Evolutionary conservation across 1,140 invertebrate species (phyloP), one percentile per base, ranked within the genome.

Genomic region (Pemphigus obesinymphae): DNA sequence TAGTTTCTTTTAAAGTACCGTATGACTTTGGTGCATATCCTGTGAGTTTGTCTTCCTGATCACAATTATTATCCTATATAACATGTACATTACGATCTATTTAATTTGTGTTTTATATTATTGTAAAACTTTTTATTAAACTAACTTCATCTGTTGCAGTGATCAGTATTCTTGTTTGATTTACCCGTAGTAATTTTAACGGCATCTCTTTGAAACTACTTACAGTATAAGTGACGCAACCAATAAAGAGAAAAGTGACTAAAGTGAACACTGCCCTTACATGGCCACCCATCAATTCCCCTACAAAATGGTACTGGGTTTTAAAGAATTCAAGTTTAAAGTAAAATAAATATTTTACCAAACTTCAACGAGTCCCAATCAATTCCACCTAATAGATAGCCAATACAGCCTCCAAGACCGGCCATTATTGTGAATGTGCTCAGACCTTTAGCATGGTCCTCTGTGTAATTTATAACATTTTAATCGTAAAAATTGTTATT

Each of bases 361-460:
- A 97, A 89, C 80, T 90, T 88, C 0, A 94, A 96, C 58, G 90
- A 91, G 85, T 97, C 94, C 97, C 97, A 99, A 86, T 98, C 94
- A 34, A 98, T 93, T 0, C 94, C 96, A 20, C 96, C 96, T 84
- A 98, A 90, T 4, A 93, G 92, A 86, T 98, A 98, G 0, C 97
- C 97, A 86, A 98, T 91, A 84, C 95, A 95, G 17, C 97, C 97
- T 10, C 97, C 97, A 0, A 98, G 87, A 0, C 97, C 97, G 1
- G 97, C 96, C 96, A 98, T 97, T 82, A 98, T 91, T 0, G 96
- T 98, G 85, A 99, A 98, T 2, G 96, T 97, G 83, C 95, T 97
- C 2, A 99, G 87, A 1, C 97, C 97, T 84, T 91, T 91, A 0
- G 95, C 93, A 86, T 98, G 96, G 86, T 98, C 96, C 88, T 96